A percentile compares a stretch with the other conserved stretches of the same genome.
Conservation (phyloP, 2,113 vertebrate species). For the Strigops habroptila region DNA sequence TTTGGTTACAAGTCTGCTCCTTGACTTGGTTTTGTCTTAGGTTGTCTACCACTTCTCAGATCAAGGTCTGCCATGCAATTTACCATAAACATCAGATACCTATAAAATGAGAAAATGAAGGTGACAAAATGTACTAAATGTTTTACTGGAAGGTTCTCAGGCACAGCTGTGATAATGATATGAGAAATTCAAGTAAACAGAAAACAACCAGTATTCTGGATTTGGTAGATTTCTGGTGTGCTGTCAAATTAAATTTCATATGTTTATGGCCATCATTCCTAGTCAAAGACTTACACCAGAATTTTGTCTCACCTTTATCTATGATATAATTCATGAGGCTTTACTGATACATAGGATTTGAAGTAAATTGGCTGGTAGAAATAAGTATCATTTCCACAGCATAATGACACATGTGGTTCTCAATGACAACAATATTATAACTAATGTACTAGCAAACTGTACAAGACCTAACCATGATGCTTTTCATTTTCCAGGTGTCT, state of each 20-base stretch:
- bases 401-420: neutral
- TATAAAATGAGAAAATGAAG: neutral
- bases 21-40: neutral
- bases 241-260: neutral
- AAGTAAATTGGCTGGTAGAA: neutral
- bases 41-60: neutral
- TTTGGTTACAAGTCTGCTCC: neutral
- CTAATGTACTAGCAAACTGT: slow-evolving; percentile 45
- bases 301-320: neutral
- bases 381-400: neutral
- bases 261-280: neutral
- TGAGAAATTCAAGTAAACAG: neutral
- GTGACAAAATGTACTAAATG: neutral
- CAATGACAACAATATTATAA: slow-evolving; percentile 44
- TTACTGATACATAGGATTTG: neutral
- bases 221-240: neutral
- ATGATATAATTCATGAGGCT: neutral
- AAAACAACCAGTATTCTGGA: neutral
- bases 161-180: neutral
- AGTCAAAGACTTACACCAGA: neutral
- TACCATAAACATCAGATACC: neutral
- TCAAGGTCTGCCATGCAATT: neutral
- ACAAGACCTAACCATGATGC: slow-evolving; percentile 3
- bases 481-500: slow-evolving; percentile 66
- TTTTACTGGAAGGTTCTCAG: neutral